A percentile compares a stretch with the other conserved stretches of the same genome.
Conservation (phyloP, 2,113 vertebrate species). For the Bambusicola thoracicus region DNA sequence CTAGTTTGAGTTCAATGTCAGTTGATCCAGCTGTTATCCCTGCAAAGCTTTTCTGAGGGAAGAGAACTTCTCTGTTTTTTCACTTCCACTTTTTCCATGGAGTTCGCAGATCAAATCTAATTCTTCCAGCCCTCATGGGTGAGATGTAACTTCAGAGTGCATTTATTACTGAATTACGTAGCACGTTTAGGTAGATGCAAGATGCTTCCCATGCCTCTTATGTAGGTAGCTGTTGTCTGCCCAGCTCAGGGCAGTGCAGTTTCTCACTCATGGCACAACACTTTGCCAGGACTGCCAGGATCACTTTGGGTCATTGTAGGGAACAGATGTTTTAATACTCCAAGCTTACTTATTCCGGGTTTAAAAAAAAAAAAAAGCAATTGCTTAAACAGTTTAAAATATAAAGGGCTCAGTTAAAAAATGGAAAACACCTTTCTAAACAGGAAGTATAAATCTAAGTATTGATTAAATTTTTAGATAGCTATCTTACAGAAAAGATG, state of each 20-base stretch:
- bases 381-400: neutral
- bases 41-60: neutral
- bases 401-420: neutral
- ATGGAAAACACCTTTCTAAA: neutral
- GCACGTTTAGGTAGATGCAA: neutral
- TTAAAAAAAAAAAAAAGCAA: neutral
- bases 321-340: neutral
- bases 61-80: neutral
- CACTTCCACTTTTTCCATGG: neutral
- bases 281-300: neutral
- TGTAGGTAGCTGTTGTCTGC: neutral
- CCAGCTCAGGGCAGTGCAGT: neutral
- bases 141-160: neutral
- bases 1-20: neutral
- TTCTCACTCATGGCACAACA: neutral
- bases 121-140: neutral
- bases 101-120: neutral
- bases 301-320: neutral
- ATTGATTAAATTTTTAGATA: neutral
- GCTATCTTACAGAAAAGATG: neutral
- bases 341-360: neutral
- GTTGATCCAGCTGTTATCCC: neutral
- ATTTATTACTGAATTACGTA: neutral
- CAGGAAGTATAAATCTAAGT: neutral
- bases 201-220: accelerated